A percentile compares a stretch with the other conserved stretches of the same genome.
Conservation (phyloP, 2,797 vertebrate species). For the Bradypodion pumilum region DNA sequence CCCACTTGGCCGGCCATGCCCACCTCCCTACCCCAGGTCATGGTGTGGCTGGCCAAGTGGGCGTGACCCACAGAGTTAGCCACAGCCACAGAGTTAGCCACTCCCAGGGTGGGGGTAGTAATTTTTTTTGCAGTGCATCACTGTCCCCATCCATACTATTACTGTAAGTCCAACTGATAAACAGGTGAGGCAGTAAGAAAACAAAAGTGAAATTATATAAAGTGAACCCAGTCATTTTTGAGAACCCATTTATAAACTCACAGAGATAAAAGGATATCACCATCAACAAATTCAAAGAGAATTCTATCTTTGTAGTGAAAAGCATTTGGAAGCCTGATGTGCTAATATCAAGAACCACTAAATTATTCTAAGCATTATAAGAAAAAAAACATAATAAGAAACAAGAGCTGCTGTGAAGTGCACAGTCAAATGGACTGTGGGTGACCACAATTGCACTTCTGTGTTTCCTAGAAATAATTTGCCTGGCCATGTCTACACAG, state of each 20-base stretch:
- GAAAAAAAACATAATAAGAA: slow-evolving; percentile 43
- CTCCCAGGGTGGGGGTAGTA: no score
- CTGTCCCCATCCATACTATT: no score
- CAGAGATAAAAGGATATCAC: neutral
- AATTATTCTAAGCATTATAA: slow-evolving; percentile 49
- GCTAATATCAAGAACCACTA: slow-evolving; percentile 47
- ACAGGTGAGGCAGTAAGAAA: neutral
- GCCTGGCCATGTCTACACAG: slow-evolving; percentile 38
- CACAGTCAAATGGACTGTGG: slow-evolving; percentile 50
- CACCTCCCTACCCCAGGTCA: no score
- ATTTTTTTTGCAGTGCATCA: no score
- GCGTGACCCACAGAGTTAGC: no score
- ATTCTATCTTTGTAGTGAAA: slow-evolving; percentile 4
- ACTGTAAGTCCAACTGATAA: no score
- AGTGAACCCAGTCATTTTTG: neutral
- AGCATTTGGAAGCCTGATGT: slow-evolving; percentile 27
- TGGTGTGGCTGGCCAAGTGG: no score
- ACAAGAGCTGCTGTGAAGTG: neutral
- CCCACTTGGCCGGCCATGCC: no score
- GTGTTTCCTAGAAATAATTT: slow-evolving; percentile 49
- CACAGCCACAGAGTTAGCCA: no score
- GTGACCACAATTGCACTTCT: slow-evolving; percentile 60
- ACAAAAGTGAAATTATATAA: rapidly evolving
- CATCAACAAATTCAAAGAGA: neutral
- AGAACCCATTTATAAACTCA: neutral